Percentiles rank a stretch among this genome's conserved stretches.
These are phyloP conservation scores for Lamprologus lemairii DNA, from an alignment of 2,113 vertebrate species.

Conservation along the genomic window DNA sequence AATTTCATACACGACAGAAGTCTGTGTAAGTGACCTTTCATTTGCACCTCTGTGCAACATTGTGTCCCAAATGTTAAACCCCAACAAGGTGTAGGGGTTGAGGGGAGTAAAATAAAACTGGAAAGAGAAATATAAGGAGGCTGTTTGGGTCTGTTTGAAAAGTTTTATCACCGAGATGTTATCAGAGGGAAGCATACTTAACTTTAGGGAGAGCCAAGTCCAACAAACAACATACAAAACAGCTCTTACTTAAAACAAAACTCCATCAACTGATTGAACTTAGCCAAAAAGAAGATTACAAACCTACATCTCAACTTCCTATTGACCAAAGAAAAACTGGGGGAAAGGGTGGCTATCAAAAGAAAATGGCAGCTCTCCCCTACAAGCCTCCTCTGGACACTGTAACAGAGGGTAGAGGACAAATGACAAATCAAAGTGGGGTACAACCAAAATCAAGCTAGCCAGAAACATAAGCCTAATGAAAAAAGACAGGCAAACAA, in stretches of 20 bases:
- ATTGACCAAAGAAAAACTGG: background rate
- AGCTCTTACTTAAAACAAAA: background rate
- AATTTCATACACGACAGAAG: slow-evolving; percentile 54
- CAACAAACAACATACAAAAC: background rate
- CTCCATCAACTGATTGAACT: background rate
- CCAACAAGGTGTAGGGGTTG: background rate
- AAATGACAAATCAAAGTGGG: background rate
- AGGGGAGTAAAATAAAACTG: background rate
- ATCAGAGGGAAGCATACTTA: background rate
- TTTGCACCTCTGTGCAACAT: background rate
- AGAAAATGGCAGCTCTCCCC: background rate
- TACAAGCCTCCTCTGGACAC: background rate
- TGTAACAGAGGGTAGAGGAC: background rate
- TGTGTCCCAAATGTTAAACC: slow-evolving; percentile 1
- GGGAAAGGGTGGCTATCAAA: background rate
- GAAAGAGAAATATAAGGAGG: background rate
- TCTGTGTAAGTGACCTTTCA: slow-evolving; percentile 32
- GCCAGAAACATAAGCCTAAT: background rate
- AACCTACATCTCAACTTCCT: background rate
- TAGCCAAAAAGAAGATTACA: background rate
- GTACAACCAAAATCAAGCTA: background rate
- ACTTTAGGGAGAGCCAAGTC: background rate
- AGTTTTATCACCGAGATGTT: background rate
- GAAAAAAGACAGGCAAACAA: background rate
- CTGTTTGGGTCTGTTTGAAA: background rate